phyloP scores from a whole-genome alignment of 2,888 invertebrate genomes.

The Tigriopus californicus region DNA sequence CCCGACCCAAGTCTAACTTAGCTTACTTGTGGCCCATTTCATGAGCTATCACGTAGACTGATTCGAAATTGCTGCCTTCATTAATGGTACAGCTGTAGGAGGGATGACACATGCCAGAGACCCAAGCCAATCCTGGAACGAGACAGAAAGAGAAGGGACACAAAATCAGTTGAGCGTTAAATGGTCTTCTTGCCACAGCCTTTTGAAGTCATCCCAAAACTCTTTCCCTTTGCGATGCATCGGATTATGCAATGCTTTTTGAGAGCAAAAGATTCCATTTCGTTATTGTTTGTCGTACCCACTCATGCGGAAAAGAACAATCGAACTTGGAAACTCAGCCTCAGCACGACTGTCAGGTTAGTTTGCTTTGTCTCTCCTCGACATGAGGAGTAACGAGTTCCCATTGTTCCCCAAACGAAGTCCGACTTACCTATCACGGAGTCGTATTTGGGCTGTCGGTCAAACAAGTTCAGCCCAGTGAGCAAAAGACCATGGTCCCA shows the following conservation, averaged over 20 bases:
- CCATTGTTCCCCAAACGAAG: not conserved
- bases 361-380: slow-evolving; percentile 17
- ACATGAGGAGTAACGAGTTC: no score
- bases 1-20: not conserved
- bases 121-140: slow-evolving; percentile 25
- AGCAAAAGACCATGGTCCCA: slow-evolving; percentile 28
- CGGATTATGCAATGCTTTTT: no score
- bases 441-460: slow-evolving; percentile 18
- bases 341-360: no score
- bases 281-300: not conserved
- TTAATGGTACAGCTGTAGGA: slow-evolving; percentile 27
- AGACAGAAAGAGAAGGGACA: slow-evolving; percentile 1
- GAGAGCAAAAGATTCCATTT: no score
- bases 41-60: slow-evolving; percentile 27
- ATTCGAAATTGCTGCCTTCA: slow-evolving; percentile 26
- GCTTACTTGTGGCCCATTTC: slow-evolving; percentile 27
- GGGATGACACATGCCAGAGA: slow-evolving; percentile 27
- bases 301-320: slow-evolving; percentile 2
- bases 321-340: slow-evolving; percentile 4
- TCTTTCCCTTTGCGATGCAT: no score
- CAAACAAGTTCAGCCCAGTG: slow-evolving; percentile 23
- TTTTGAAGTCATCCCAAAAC: no score
- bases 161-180: not conserved
- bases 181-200: not conserved
- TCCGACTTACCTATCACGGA: slow-evolving; percentile 18